Conservation (phyloP, 2,888 invertebrate species). For the Athalia cordata region DNA sequence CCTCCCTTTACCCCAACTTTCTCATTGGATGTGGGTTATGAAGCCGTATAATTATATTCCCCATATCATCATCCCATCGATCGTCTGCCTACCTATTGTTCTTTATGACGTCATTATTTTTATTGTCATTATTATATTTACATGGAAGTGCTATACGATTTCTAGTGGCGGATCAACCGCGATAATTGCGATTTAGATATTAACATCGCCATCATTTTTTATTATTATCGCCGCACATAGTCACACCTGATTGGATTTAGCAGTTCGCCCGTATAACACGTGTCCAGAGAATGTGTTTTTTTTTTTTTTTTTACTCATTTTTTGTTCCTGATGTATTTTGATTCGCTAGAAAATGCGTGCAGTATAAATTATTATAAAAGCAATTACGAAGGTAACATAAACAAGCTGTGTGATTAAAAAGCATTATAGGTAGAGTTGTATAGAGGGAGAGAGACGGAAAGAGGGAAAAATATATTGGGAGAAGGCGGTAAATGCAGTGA, state of each 20-base stretch:
- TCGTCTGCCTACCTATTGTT: background rate
- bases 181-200: too few species aligned
- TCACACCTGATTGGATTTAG: too few species aligned
- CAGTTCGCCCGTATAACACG: too few species aligned
- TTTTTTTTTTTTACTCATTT: background rate
- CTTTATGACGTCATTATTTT: background rate
- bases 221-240: too few species aligned
- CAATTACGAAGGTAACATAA: conserved; percentile 37
- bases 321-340: conserved; percentile 2
- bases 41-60: too few species aligned
- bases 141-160: background rate
- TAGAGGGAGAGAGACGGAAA: conserved; percentile 7
- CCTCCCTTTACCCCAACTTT: background rate
- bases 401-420: conserved; percentile 19
- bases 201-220: too few species aligned
- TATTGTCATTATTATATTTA: background rate
- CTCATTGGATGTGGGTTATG: conserved; percentile 5
- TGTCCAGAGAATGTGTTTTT: background rate
- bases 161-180: too few species aligned
- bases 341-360: conserved; percentile 2
- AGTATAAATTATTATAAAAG: conserved; percentile 29
- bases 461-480: background rate
- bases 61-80: too few species aligned
- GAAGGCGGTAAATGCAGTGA: background rate
- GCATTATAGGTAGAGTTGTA: conserved; percentile 7